phyloP scores from a whole-genome alignment of 2,888 invertebrate genomes.

The Pherbina coryleti region DNA sequence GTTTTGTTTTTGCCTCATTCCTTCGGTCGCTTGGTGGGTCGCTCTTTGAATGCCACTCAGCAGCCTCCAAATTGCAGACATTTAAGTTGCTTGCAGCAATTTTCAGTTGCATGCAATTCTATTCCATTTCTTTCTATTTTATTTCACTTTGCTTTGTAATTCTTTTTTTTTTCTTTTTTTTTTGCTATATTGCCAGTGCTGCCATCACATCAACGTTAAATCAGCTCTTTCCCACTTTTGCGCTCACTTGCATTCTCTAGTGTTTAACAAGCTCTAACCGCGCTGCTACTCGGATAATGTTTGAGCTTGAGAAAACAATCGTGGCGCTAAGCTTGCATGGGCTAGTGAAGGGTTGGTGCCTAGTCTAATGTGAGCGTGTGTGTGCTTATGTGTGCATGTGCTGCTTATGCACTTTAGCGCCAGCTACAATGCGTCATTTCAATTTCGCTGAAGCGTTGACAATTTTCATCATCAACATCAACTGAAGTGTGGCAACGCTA shows the following conservation, averaged over 20 bases:
- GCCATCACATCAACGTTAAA: background rate
- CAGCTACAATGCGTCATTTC: slow-evolving; percentile 36
- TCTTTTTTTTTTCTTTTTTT: background rate
- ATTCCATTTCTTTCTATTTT: background rate
- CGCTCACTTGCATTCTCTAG: slow-evolving; percentile 41
- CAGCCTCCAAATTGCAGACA: slow-evolving; percentile 18
- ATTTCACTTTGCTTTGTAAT: background rate
- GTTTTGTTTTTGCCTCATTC: no score
- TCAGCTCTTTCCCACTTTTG: slow-evolving; percentile 28
- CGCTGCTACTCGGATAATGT: slow-evolving; percentile 25
- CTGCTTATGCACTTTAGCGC: slow-evolving; percentile 6
- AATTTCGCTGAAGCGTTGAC: slow-evolving; percentile 41
- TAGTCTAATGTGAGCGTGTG: slow-evolving; percentile 18
- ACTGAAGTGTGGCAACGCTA: slow-evolving; percentile 42
- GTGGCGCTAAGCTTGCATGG: slow-evolving; percentile 2
- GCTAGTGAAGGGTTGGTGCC: background rate
- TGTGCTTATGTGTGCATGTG: background rate
- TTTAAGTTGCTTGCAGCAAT: slow-evolving; percentile 4
- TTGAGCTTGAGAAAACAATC: slow-evolving; percentile 23
- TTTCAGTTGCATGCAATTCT: background rate
- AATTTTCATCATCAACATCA: slow-evolving; percentile 44
- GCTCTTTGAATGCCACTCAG: background rate
- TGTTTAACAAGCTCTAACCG: slow-evolving; percentile 51
- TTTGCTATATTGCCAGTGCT: background rate
- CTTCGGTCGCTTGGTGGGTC: background rate